Evolutionary conservation across 1,140 invertebrate genomes (phyloP).

Genomic region (Aphelinus atriplicis): DNA sequence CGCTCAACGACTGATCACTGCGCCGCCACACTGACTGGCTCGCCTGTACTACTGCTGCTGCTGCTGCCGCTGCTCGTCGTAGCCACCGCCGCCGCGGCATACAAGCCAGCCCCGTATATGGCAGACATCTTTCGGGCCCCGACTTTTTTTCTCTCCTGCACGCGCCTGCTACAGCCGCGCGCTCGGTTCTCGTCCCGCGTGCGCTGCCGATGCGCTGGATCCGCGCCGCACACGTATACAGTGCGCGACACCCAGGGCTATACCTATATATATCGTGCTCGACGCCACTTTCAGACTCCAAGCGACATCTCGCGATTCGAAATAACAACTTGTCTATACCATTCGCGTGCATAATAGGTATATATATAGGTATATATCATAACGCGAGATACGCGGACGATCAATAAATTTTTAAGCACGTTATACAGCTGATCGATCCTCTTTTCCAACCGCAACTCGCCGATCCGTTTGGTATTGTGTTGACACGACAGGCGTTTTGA

Average conservation of each 20-base stretch:
- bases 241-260: neutral
- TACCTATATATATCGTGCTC: no score
- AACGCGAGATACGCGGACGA: no score
- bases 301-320: constrained; percentile 28
- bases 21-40: neutral
- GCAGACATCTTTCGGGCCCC: constrained; percentile 35
- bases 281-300: no score
- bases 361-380: no score
- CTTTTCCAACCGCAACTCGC: no score
- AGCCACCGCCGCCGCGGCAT: neutral
- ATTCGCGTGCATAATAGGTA: no score
- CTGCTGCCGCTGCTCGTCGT: no score
- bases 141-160: neutral
- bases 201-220: neutral
- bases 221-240: neutral
- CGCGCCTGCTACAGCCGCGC: neutral
- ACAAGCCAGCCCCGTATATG: constrained; percentile 33
- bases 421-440: no score
- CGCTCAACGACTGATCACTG: neutral
- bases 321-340: no score
- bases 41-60: neutral
- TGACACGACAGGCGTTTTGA: no score
- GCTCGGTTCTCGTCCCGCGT: neutral
- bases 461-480: no score
- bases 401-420: no score